phyloP scores from a whole-genome alignment of 2,113 vertebrate species.

The Pelecanus crispus region DNA sequence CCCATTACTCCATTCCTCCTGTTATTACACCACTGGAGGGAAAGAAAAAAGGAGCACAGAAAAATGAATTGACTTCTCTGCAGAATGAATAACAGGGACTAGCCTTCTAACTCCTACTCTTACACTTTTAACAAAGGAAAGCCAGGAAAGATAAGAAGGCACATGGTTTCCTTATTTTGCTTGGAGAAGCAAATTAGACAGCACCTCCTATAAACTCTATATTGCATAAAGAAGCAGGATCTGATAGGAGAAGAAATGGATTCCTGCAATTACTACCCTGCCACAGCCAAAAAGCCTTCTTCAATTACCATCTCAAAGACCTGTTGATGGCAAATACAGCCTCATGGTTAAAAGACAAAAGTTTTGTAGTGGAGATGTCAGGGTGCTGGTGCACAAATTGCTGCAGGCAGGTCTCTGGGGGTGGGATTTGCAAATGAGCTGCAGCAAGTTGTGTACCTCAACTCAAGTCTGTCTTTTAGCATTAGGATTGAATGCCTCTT shows the following conservation, averaged over 20 bases:
- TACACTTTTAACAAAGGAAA: fast-evolving
- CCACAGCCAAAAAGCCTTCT: not conserved
- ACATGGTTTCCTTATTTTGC: not conserved
- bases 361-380: not conserved
- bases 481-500: not conserved
- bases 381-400: not conserved
- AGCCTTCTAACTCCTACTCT: not conserved
- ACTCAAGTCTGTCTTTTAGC: not conserved
- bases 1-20: not conserved
- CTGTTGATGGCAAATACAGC: not conserved
- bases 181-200: not conserved
- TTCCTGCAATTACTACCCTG: not conserved
- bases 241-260: not conserved
- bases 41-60: not conserved
- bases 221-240: not conserved
- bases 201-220: not conserved
- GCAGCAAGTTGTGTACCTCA: not conserved
- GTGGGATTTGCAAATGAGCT: not conserved
- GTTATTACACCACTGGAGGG: not conserved
- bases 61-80: not conserved
- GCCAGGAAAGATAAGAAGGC: not conserved
- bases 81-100: not conserved
- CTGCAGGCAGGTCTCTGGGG: not conserved
- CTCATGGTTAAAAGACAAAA: not conserved
- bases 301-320: not conserved